These are phyloP conservation scores for Diplodus puntazzo DNA, from an alignment of 2,797 vertebrate genomes.

Conservation along the genomic window DNA sequence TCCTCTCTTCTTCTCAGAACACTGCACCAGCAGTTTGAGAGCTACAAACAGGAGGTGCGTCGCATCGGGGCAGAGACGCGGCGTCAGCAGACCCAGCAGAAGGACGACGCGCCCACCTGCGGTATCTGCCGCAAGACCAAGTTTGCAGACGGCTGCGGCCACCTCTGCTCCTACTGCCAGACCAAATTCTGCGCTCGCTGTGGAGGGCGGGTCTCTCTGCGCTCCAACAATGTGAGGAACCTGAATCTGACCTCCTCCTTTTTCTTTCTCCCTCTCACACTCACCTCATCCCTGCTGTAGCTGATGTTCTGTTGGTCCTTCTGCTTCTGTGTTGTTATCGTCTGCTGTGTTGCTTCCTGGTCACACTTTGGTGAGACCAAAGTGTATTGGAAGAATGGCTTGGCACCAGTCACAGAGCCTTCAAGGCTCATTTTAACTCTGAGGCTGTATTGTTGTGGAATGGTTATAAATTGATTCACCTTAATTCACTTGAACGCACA, in stretches of 20 bases:
- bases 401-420: slow-evolving; percentile 39
- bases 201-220: slow-evolving; percentile 96
- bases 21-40: slow-evolving; percentile 99
- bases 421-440: slow-evolving; percentile 22
- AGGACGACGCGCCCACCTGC: slow-evolving; percentile 98
- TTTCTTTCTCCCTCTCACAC: slow-evolving; percentile 8
- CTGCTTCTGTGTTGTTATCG: slow-evolving; percentile 56
- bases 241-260: neutral
- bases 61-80: slow-evolving; percentile 96
- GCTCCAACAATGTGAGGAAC: slow-evolving; percentile 97
- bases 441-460: slow-evolving; percentile 41
- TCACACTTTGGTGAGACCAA: slow-evolving; percentile 73
- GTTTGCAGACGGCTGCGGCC: slow-evolving; percentile 97
- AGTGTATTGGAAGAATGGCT: slow-evolving; percentile 71
- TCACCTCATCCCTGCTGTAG: slow-evolving; percentile 53
- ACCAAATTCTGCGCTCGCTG: slow-evolving; percentile 98
- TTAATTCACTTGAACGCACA: slow-evolving; percentile 22
- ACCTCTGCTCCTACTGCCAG: slow-evolving; percentile 98
- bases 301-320: slow-evolving; percentile 5
- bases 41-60: slow-evolving; percentile 98
- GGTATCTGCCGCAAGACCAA: slow-evolving; percentile 99
- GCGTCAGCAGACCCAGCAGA: slow-evolving; percentile 93
- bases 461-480: slow-evolving; percentile 22
- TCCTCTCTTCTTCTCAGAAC: slow-evolving; percentile 83
- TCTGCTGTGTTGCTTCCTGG: slow-evolving; percentile 60